Evolutionary conservation across 2,888 invertebrate species (phyloP), one percentile per base, ranked within the genome.

Genomic region (Spisula solida): DNA sequence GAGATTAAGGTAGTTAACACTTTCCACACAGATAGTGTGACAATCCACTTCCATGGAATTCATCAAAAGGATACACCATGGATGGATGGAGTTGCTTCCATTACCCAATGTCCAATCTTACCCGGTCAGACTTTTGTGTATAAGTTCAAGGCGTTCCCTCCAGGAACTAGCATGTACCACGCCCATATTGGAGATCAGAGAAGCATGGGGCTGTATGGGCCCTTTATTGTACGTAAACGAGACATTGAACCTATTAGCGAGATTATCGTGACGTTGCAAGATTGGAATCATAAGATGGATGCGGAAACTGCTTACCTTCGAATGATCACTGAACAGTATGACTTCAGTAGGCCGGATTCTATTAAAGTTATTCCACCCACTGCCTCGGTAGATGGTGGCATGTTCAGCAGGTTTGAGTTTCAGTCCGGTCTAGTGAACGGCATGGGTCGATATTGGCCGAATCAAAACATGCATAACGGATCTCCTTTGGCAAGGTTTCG

Each of bases 11-110:
- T 94, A 14, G 81, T 86, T 5, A 95, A 95, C 81, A 70, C 88
- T 4, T 85, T 95, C 34, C 91, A 90, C 55, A 92, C 93, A 4
- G 94, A 94, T 47, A 92, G 87, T 56, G 83, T 90, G 0, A 92
- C 94, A 0, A 85, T 95, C 12, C 95, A 95, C 80, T 94, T 93
- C 88, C 95, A 95, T 78, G 95, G 95, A 4, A 81, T 95, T 4
- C 92, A 92, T n/a, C 94, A 94, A 85, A 86, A 66, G 34, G 90
- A 88, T 16, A 93, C 93, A 2, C 92, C 93, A 0, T 94, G 92
- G 91, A 93, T 93, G 91, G 95, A 95, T 87, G 95, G 95, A 0
- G 94, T 93, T 0, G 92, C 94, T 0, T 93, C 87, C 47, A 87
- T 95, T 56, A 93, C 94, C 18, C 95, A 95, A 84, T 95, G 95